Conservation (phyloP, 2,888 invertebrate genomes). For the Parnassius apollo region DNA sequence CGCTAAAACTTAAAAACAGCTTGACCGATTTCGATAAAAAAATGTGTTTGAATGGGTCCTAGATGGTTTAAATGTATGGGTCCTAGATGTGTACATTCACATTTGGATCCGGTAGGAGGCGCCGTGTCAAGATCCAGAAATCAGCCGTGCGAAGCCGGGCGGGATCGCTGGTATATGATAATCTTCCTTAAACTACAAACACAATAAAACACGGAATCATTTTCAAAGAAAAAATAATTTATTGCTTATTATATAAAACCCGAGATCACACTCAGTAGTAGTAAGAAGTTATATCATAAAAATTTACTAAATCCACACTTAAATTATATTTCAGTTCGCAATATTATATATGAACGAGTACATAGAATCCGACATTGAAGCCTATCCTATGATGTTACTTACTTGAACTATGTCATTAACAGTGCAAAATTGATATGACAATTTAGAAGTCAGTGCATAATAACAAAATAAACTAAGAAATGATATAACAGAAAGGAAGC, state of each 20-base stretch:
- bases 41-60: too few species aligned
- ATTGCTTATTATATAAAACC: slow-evolving; percentile 51
- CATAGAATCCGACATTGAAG: neutral
- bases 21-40: too few species aligned
- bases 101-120: too few species aligned
- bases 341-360: slow-evolving; percentile 5
- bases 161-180: too few species aligned
- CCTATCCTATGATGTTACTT: slow-evolving; percentile 6
- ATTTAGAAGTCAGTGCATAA: slow-evolving; percentile 39
- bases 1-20: too few species aligned
- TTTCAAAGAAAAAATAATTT: slow-evolving; percentile 60
- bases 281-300: slow-evolving; percentile 45
- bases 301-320: slow-evolving; percentile 33
- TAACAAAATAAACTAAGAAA: slow-evolving; percentile 58
- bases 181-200: neutral
- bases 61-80: too few species aligned
- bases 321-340: slow-evolving; percentile 24
- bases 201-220: slow-evolving; percentile 23
- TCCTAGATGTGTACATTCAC: too few species aligned
- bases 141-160: too few species aligned
- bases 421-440: slow-evolving; percentile 37
- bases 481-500: slow-evolving; percentile 42
- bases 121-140: too few species aligned
- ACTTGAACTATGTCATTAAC: slow-evolving; percentile 2
- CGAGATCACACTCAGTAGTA: slow-evolving; percentile 68